Conservation (phyloP, 1,140 invertebrate genomes). For the Sinella curviseta region DNA sequence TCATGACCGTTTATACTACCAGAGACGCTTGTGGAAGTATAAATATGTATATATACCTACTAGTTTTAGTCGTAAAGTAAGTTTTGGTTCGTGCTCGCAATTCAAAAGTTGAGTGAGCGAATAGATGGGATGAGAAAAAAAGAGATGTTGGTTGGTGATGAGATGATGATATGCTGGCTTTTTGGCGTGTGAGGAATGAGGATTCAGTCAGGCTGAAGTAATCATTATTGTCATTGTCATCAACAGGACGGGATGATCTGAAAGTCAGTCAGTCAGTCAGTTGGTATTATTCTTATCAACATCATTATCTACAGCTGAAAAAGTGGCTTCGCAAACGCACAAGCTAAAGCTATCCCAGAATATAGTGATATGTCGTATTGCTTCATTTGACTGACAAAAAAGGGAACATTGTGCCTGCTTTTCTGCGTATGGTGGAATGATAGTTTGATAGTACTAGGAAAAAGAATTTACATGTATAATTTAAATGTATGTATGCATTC, state of each 20-base stretch:
- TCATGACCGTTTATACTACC: too few relatives aligned
- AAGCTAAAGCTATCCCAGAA: too few relatives aligned
- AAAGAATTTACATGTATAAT: too few relatives aligned
- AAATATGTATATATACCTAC: too few relatives aligned
- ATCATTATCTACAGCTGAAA: constrained; percentile 15
- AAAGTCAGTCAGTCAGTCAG: constrained; percentile 22
- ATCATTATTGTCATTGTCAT: constrained; percentile 8
- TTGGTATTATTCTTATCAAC: constrained; percentile 17
- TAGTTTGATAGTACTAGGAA: too few relatives aligned
- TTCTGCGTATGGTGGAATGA: too few relatives aligned
- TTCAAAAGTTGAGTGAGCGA: not conserved
- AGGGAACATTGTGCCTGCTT: too few relatives aligned
- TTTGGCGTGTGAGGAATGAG: not conserved
- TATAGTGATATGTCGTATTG: too few relatives aligned
- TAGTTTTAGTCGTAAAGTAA: not conserved
- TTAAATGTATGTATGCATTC: too few relatives aligned
- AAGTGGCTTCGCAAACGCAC: too few relatives aligned
- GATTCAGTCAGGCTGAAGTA: not conserved
- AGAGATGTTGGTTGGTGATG: not conserved
- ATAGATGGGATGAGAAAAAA: not conserved
- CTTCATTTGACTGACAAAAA: too few relatives aligned
- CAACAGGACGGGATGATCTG: not conserved
- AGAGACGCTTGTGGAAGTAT: too few relatives aligned
- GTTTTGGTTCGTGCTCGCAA: not conserved
- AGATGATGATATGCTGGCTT: not conserved